Evolutionary conservation across 2,888 invertebrate species (phyloP), one percentile per base, ranked within the genome.

Genomic region (Eucriotettix oculatus): DNA sequence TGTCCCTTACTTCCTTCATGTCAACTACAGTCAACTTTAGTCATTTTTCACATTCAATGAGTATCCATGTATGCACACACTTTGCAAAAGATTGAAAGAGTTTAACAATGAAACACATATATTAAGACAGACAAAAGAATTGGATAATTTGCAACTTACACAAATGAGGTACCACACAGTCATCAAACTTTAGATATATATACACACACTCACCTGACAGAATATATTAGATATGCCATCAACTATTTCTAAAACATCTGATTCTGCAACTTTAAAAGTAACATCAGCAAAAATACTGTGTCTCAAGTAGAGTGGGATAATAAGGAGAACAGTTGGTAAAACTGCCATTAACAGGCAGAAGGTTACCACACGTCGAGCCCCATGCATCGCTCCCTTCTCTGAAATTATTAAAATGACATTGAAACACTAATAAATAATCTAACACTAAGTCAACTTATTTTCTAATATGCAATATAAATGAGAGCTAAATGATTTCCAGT

Each of bases 171-270:
- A n/a, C n/a, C n/a, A n/a, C n/a, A n/a, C n/a, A n/a, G n/a, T n/a
- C n/a, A n/a, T n/a, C n/a, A n/a, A n/a, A n/a, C n/a, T n/a, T n/a
- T n/a, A n/a, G n/a, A n/a, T n/a, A n/a, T n/a, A n/a, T n/a, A n/a
- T n/a, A n/a, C n/a, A n/a, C n/a, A 42, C 16, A 54, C 68, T 68
- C 69, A 75, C 76, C 66, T 76, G 75, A 72, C 90, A 90, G 76
- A 90, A 91, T 68, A 90, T 75, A 53, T 88, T 84, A 11, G 90
- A 90, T 64, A 90, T 84, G 48, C 90, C 90, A 73, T 87, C 86
- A 62, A 83, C 82, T 64, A 91, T 86, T 71, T 89, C 87, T 58
- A 90, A 78, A 16, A 90, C 85, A 74, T 91, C 91, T 1, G 90
- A 90, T 72, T 90, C 90, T 10, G 88, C 86, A 66, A 91, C 85